Base-by-base conservation (phyloP, 2,888 invertebrate genomes). In the Troides oblongomaculatus region DNA sequence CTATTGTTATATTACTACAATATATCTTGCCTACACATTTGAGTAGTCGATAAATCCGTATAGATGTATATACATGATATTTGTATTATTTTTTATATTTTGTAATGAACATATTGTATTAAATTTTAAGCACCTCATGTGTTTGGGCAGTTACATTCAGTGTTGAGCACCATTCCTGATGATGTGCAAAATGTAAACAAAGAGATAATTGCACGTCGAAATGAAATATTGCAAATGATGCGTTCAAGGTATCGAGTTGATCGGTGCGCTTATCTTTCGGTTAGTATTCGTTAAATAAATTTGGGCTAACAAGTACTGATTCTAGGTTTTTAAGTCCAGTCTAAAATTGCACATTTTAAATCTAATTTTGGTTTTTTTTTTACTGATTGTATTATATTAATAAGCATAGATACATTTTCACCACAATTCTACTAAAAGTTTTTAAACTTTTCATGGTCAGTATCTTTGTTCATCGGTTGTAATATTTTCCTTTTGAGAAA, bases 151-250 rank as follows among this genome's bases (percentile, higher is more conserved):
- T 72, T 91, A 57, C 78, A 77, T 56, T 76, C 83, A 0, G 84
- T 88, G 72, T 75, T 92, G 57, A 83, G 79, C 39, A 80, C 82
- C 0, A 85, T 92, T 57, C 88, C 91, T 0, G 87, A 89, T 56
- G 87, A 90, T 43, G 79, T 91, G 5, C 66, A 84, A 10, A 73
- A 75, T 1, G 77, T 89, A 72, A 84, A 83, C 0, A 82, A 82
- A 0, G 89, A 91, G 73, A 71, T 92, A 12, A 86, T 88, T 84
- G 84, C 84, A n/a, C 83, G 88, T 0, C 85, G 90, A 4, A 82
- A 87, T 43, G 88, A 88, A 39, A 70, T 90, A 3, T 75, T 91
- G 1, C 85, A 84, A 53, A 68, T 87, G 7, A 64, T 89, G 30
- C 81, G 86, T 21, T 78, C 77, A 60, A 90, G 87, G 71, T 79